A percentile compares a stretch with the other conserved stretches of the same genome.
These are phyloP conservation scores for Microplitis mediator DNA, from an alignment of 1,140 invertebrate species.

Conservation along the genomic window DNA sequence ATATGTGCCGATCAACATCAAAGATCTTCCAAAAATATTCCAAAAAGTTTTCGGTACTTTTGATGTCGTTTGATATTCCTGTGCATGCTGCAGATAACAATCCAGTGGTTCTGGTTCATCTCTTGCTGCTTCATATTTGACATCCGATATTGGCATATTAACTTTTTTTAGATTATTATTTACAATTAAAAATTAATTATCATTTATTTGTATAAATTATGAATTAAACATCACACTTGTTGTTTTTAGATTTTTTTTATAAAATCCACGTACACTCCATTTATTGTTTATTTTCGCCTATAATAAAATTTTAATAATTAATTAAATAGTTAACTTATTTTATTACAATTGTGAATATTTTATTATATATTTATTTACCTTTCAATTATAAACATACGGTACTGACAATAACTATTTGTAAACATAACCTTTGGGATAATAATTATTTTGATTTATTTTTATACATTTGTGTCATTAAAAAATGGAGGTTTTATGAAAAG, in stretches of 20 bases:
- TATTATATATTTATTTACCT: too few species aligned
- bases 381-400: too few species aligned
- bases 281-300: too few species aligned
- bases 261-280: too few species aligned
- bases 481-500: not conserved
- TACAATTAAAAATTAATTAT: not conserved
- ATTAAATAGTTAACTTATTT: too few species aligned
- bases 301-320: too few species aligned
- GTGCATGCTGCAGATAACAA: constrained; percentile 48
- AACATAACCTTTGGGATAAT: constrained; percentile 6
- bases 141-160: constrained; percentile 53
- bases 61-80: constrained; percentile 45
- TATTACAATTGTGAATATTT: too few species aligned
- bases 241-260: too few species aligned
- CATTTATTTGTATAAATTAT: not conserved
- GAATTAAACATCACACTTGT: not conserved
- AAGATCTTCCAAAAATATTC: constrained; percentile 54
- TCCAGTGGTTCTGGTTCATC: constrained; percentile 53
- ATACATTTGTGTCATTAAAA: not conserved
- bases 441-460: not conserved
- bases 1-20: constrained; percentile 76
- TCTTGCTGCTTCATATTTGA: constrained; percentile 58
- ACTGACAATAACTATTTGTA: not conserved
- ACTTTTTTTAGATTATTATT: not conserved
- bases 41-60: constrained; percentile 47